Percentiles rank a stretch among this genome's conserved stretches.
These are phyloP conservation scores for Tokudaia muenninki DNA, from an alignment of 2,797 vertebrate genomes.

Conservation along the genomic window DNA sequence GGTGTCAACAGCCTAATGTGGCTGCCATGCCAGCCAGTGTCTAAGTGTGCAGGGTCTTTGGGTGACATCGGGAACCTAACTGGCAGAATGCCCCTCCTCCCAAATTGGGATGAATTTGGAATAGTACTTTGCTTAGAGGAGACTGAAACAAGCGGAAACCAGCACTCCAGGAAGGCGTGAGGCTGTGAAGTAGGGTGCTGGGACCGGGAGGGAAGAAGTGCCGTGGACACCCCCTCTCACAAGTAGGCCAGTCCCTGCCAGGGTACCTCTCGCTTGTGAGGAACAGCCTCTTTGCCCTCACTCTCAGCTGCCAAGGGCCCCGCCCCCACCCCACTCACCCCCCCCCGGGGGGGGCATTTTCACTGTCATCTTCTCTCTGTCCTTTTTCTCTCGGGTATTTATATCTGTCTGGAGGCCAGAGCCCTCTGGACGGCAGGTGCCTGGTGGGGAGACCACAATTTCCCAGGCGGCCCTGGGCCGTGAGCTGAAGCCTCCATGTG, in stretches of 20 bases:
- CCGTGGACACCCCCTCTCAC: neutral
- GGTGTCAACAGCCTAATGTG: neutral
- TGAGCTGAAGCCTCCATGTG: neutral
- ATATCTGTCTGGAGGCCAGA: neutral
- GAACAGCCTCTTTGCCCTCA: neutral
- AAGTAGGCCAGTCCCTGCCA: constrained; percentile 24
- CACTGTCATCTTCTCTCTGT: neutral
- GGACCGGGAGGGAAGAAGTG: too few relatives aligned
- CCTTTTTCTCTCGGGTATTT: constrained; percentile 31
- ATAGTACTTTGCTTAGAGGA: neutral
- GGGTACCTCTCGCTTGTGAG: neutral
- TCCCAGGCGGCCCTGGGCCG: neutral
- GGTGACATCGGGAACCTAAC: neutral
- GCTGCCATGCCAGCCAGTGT: neutral
- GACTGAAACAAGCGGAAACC: neutral
- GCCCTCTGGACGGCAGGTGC: neutral
- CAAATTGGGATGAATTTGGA: neutral
- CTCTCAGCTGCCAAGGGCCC: neutral
- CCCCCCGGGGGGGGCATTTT: neutral
- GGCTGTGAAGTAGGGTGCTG: neutral
- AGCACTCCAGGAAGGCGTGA: neutral
- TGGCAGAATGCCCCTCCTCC: neutral
- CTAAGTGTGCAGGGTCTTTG: neutral
- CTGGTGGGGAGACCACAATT: neutral
- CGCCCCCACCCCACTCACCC: neutral